Conservation (phyloP, 2,113 vertebrate species). For the Lipotes vexillifer region DNA sequence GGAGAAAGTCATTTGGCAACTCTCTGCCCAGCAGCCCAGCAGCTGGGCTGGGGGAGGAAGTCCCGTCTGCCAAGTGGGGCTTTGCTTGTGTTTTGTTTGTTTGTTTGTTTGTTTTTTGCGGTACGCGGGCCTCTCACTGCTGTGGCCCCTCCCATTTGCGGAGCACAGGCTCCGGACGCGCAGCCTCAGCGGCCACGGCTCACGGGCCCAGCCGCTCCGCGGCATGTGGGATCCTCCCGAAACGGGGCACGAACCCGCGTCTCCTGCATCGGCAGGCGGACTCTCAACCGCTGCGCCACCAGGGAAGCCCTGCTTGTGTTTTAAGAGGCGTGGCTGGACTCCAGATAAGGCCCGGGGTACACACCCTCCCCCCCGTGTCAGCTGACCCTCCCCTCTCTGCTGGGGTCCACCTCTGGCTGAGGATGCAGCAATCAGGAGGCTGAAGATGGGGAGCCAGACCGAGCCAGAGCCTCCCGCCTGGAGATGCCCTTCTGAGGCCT, state of each 20-base stretch:
- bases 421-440: background rate
- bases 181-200: too few species aligned
- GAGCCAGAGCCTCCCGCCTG: fast-evolving
- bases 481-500: fast-evolving
- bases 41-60: too few species aligned
- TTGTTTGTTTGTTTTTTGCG: too few species aligned
- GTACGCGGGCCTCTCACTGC: too few species aligned
- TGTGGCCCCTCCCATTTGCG: too few species aligned
- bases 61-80: background rate
- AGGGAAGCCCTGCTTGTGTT: background rate
- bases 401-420: background rate
- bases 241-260: too few species aligned
- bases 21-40: background rate
- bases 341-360: background rate
- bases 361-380: background rate
- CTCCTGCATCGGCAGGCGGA: too few species aligned
- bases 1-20: background rate
- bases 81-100: background rate
- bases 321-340: background rate
- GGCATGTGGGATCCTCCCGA: too few species aligned
- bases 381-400: background rate
- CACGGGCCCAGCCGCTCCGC: too few species aligned
- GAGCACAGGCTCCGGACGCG: too few species aligned
- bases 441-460: background rate
- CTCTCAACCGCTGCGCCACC: too few species aligned